Conservation (phyloP, 2,797 vertebrate genomes). For the Pangasius sanitwongsei region DNA sequence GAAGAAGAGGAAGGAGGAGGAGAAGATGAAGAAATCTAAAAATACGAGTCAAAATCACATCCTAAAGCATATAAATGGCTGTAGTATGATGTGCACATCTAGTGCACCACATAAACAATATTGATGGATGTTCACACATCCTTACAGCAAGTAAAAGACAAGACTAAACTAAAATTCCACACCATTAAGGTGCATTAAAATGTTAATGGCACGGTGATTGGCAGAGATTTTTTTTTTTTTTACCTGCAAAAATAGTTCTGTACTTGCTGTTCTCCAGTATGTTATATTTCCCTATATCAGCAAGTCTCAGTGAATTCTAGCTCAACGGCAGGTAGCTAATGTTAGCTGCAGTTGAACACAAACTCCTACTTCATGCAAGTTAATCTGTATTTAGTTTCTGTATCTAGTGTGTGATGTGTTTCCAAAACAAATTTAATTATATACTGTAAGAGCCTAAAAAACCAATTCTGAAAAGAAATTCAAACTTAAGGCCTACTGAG, state of each 20-base stretch:
- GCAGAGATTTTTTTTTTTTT: too few relatives aligned
- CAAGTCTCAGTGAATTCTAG: not conserved
- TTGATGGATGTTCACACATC: not conserved
- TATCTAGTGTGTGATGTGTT: not conserved
- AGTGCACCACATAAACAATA: not conserved
- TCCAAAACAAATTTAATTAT: not conserved
- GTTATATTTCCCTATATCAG: not conserved
- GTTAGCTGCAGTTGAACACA: not conserved
- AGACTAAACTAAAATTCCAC: not conserved
- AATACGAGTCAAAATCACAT: not conserved
- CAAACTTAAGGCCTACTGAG: not conserved
- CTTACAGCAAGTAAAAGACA: not conserved
- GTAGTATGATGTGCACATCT: not conserved
- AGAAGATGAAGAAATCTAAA: not conserved
- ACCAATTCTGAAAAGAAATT: not conserved
- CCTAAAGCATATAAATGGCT: not conserved
- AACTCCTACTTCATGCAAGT: not conserved
- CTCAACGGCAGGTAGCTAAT: not conserved
- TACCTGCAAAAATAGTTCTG: not conserved
- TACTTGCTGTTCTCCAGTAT: not conserved
- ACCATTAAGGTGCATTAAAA: not conserved
- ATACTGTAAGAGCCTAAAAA: not conserved
- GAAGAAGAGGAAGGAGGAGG: not conserved
- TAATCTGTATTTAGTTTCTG: not conserved
- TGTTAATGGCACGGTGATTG: not conserved